These are phyloP conservation scores for Neoaliturus tenellus DNA, from an alignment of 2,888 invertebrate genomes.

Conservation along the genomic window DNA sequence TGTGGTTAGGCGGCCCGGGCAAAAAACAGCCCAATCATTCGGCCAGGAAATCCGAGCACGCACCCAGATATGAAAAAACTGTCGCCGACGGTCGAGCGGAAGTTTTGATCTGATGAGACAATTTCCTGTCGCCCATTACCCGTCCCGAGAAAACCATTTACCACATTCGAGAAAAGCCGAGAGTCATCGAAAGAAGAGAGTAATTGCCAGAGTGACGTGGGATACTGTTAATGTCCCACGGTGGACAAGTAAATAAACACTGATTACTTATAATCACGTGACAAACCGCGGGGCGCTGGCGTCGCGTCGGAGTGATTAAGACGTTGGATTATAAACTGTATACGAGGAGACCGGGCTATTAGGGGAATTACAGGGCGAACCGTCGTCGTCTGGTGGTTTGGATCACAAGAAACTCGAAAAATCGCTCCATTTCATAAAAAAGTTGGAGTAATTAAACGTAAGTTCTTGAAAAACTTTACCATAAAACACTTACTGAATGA, in stretches of 20 bases:
- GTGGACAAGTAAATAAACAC: background rate
- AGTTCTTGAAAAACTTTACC: too few relatives aligned
- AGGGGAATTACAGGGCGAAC: background rate
- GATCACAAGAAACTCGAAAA: background rate
- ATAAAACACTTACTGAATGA: too few relatives aligned
- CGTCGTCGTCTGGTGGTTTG: background rate
- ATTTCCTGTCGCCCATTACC: conserved; percentile 40
- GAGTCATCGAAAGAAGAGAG: conserved; percentile 45
- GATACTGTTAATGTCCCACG: background rate
- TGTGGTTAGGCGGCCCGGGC: conserved; percentile 42
- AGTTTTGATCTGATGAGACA: conserved; percentile 41
- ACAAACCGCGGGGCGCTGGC: background rate
- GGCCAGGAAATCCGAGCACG: conserved; percentile 38
- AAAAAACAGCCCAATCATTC: conserved; percentile 41
- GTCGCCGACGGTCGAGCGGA: conserved; percentile 42
- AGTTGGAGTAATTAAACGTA: too few relatives aligned
- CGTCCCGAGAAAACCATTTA: conserved; percentile 47
- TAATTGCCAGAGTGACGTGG: conserved; percentile 38
- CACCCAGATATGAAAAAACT: conserved; percentile 35
- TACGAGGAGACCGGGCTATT: background rate
- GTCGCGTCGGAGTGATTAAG: background rate
- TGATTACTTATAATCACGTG: background rate
- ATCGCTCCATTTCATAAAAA: background rate
- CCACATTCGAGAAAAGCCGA: conserved; percentile 25
- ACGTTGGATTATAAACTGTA: background rate